Conservation (phyloP, 2,888 invertebrate genomes). For the Drosophila paramelanica region DNA sequence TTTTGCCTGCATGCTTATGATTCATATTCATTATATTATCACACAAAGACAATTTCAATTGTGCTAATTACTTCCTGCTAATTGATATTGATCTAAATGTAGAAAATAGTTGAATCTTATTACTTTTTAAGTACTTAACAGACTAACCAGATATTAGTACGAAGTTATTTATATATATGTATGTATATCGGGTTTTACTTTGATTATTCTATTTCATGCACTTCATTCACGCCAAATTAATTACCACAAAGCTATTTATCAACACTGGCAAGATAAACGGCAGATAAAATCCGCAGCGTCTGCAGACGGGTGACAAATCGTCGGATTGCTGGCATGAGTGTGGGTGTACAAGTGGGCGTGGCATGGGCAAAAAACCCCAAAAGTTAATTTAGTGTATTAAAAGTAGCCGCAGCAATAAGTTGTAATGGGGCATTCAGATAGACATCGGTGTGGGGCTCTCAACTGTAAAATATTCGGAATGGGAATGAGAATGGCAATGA, state of each 20-base stretch:
- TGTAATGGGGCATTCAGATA: conserved; percentile 67
- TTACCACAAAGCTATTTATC: conserved; percentile 73
- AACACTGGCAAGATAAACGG: conserved; percentile 66
- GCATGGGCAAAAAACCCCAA: conserved; percentile 16
- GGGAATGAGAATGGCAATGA: conserved; percentile 34
- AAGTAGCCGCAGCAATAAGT: conserved; percentile 74
- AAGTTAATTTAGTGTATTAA: conserved; percentile 77
- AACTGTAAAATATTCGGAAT: conserved; percentile 63
- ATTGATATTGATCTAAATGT: not conserved
- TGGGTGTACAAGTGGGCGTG: not conserved
- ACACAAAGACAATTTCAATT: not conserved
- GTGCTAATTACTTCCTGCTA: not conserved
- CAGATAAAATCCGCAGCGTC: conserved; percentile 62
- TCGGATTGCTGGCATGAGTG: conserved; percentile 9
- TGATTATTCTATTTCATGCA: conserved; percentile 32
- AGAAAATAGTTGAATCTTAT: not conserved
- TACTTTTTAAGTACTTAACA: not conserved
- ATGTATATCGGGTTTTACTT: not conserved
- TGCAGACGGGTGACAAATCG: conserved; percentile 48
- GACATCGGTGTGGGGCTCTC: conserved; percentile 57
- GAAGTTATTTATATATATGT: not conserved
- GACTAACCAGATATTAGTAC: not conserved
- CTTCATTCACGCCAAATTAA: conserved; percentile 71
- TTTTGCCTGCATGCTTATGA: not conserved
- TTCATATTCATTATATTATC: not conserved